phyloP scores from a whole-genome alignment of 2,113 vertebrate genomes.

The Nothocercus julius region DNA sequence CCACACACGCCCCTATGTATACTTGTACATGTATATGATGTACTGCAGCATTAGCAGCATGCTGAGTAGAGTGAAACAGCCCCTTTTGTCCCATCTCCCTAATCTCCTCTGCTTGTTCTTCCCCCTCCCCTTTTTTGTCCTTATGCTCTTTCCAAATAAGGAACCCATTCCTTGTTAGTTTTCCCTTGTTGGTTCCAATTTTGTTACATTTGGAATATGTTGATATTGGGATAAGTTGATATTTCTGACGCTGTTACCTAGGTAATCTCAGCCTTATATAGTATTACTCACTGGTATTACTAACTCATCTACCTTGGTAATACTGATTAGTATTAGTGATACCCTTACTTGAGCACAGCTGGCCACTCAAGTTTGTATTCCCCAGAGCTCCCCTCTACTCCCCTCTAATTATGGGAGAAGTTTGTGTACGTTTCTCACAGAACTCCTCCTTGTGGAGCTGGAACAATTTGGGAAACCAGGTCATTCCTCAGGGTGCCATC shows the following conservation, averaged over 20 bases:
- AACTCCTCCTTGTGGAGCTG: background rate
- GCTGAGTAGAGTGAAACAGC: background rate
- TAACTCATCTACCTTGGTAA: background rate
- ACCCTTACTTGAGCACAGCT: background rate
- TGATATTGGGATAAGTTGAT: background rate
- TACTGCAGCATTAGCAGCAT: background rate
- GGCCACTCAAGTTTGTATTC: background rate
- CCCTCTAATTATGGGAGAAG: background rate
- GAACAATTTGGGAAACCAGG: background rate
- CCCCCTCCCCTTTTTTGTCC: background rate
- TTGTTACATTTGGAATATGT: background rate
- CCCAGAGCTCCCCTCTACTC: background rate
- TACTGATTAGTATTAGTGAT: background rate
- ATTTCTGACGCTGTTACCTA: background rate
- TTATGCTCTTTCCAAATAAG: background rate
- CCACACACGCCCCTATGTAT: background rate
- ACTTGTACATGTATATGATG: rapidly evolving
- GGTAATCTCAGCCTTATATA: background rate
- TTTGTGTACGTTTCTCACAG: background rate
- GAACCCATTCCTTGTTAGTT: background rate
- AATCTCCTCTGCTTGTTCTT: background rate
- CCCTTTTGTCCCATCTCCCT: background rate
- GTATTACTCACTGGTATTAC: background rate
- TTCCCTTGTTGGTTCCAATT: background rate
- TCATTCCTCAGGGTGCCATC: rapidly evolving